These are phyloP conservation scores for Cuculus canorus DNA, from an alignment of 2,797 vertebrate species.

Conservation along the genomic window DNA sequence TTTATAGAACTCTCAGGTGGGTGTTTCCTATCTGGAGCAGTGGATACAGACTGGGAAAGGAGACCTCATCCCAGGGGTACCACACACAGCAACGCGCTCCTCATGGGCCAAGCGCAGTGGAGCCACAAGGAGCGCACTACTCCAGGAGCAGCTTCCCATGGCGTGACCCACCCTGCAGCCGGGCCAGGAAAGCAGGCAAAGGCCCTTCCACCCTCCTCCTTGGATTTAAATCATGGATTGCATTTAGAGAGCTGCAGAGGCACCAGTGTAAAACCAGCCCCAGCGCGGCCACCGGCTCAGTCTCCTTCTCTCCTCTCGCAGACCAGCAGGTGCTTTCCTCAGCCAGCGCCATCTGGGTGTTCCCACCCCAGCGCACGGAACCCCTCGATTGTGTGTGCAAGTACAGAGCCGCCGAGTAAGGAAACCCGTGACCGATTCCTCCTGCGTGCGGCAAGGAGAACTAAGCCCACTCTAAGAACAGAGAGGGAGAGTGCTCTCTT, in stretches of 20 bases:
- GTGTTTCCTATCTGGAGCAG: conserved; percentile 5
- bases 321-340: neutral
- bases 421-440: neutral
- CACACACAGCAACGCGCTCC: neutral
- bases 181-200: neutral
- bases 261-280: neutral
- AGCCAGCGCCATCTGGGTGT: neutral
- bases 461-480: conserved; percentile 8
- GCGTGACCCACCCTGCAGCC: neutral
- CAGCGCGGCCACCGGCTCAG: neutral
- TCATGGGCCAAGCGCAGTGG: fast-evolving
- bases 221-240: neutral
- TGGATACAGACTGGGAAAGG: neutral
- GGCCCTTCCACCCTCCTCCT: neutral
- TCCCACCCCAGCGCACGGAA: fast-evolving
- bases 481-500: conserved; percentile 14
- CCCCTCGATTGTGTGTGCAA: neutral
- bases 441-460: neutral
- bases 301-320: neutral
- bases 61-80: neutral
- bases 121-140: neutral
- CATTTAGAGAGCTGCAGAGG: neutral
- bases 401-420: neutral
- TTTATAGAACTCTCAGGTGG: conserved; percentile 50
- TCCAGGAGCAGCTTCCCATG: neutral